phyloP scores from a whole-genome alignment of 1,140 invertebrate genomes.

The Caenorhabditis tropicalis region DNA sequence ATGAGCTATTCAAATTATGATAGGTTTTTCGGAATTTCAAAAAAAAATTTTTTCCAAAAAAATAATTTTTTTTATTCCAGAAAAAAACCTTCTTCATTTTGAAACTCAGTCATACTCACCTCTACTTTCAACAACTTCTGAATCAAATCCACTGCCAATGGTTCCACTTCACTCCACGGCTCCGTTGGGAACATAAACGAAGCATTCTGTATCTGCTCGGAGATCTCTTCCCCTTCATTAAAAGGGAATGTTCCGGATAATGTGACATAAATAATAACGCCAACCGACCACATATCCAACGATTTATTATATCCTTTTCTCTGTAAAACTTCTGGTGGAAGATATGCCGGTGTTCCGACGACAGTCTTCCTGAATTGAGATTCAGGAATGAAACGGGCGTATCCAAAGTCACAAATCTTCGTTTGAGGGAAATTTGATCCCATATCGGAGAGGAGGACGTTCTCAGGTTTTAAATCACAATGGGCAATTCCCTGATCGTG shows the following conservation, averaged over 20 bases:
- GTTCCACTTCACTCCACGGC: constrained; percentile 95
- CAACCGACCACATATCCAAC: constrained; percentile 99
- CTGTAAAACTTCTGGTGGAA: constrained; percentile 94
- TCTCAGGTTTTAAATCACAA: constrained; percentile 80
- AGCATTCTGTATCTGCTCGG: constrained; percentile 98
- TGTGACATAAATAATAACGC: constrained; percentile 93
- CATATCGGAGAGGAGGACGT: constrained; percentile 70
- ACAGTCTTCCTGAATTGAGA: constrained; percentile 96
- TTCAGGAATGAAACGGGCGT: constrained; percentile 96
- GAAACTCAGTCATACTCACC: too few relatives aligned
- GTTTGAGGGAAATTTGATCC: constrained; percentile 68
- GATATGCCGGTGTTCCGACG: constrained; percentile 85
- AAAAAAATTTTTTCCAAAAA: too few relatives aligned
- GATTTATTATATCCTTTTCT: constrained; percentile 92
- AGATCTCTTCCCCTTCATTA: constrained; percentile 94
- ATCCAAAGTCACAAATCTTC: constrained; percentile 98
- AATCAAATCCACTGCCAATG: constrained; percentile 93
- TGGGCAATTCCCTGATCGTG: constrained; percentile 85
- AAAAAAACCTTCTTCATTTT: too few relatives aligned
- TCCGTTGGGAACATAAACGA: constrained; percentile 99
- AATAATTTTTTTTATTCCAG: too few relatives aligned
- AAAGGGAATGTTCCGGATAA: constrained; percentile 97
- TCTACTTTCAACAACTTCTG: constrained; percentile 97
- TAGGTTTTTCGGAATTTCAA: too few relatives aligned
- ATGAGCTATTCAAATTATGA: too few relatives aligned